Evolutionary conservation across 2,797 vertebrate species (phyloP).

Genomic region (Hemitrygon akajei): DNA sequence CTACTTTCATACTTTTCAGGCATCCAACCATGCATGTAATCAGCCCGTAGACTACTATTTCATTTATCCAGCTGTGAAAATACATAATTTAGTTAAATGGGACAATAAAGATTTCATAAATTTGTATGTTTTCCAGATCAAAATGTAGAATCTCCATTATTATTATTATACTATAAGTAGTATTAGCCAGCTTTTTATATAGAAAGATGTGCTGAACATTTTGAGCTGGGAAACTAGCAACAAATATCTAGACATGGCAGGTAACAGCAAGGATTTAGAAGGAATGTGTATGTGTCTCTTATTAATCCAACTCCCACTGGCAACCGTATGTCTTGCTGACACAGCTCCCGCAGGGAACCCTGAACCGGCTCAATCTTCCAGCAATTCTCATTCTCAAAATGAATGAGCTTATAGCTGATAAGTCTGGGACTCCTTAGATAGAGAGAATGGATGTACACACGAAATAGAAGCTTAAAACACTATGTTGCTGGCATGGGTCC

Average conservation of each 20-base stretch:
- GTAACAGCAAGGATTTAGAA: background rate
- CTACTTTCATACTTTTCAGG: background rate
- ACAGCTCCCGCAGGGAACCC: background rate
- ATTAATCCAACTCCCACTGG: background rate
- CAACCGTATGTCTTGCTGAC: background rate
- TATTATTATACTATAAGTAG: background rate
- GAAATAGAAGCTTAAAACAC: background rate
- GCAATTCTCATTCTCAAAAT: background rate
- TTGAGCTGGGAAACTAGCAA: background rate
- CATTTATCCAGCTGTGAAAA: conserved; percentile 8
- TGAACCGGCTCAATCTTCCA: background rate
- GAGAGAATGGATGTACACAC: background rate
- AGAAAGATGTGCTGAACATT: background rate
- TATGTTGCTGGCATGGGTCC: no score
- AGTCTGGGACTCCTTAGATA: background rate
- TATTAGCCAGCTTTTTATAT: background rate
- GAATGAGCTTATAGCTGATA: background rate
- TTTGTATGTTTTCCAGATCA: background rate
- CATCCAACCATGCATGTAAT: background rate
- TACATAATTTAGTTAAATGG: conserved; percentile 18
- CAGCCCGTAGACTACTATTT: background rate
- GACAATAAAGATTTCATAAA: conserved; percentile 4
- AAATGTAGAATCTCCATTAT: background rate
- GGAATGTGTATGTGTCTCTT: background rate
- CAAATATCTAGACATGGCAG: background rate